These are phyloP conservation scores for Tangara arthus DNA, from an alignment of 2,797 vertebrate species.

Conservation along the genomic window DNA sequence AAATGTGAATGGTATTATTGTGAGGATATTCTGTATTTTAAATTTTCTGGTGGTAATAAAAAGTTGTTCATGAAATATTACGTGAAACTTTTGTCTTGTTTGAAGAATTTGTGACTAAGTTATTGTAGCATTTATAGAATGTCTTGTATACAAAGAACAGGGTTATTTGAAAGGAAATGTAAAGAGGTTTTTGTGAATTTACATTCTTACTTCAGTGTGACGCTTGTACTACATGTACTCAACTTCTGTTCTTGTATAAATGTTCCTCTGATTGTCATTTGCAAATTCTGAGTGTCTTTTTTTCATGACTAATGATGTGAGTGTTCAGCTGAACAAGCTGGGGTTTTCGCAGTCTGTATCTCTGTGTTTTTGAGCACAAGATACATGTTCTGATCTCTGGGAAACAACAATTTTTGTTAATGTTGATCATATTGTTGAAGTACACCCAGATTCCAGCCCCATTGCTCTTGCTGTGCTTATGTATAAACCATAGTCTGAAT, in stretches of 20 bases:
- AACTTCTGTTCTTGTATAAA: neutral
- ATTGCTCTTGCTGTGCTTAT: neutral
- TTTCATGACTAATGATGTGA: neutral
- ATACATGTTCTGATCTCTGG: neutral
- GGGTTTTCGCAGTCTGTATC: neutral
- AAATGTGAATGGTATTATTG: neutral
- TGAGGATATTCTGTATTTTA: neutral
- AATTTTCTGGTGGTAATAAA: conserved; percentile 11
- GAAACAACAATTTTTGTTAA: neutral
- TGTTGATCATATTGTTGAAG: neutral
- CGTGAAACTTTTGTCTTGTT: neutral
- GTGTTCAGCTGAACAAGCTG: neutral
- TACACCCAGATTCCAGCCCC: neutral
- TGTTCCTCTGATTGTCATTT: neutral
- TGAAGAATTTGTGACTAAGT: neutral
- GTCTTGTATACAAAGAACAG: neutral
- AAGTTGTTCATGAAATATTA: neutral
- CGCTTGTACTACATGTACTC: neutral
- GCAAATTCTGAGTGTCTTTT: conserved; percentile 6
- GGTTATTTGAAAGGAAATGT: neutral
- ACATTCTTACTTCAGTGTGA: neutral
- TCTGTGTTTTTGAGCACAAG: neutral
- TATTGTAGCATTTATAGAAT: neutral
- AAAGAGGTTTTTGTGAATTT: neutral
- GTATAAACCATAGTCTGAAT: neutral